A percentile compares a stretch with the other conserved stretches of the same genome.
Conservation (phyloP, 2,113 vertebrate species). For the Thinocorus orbignyianus region DNA sequence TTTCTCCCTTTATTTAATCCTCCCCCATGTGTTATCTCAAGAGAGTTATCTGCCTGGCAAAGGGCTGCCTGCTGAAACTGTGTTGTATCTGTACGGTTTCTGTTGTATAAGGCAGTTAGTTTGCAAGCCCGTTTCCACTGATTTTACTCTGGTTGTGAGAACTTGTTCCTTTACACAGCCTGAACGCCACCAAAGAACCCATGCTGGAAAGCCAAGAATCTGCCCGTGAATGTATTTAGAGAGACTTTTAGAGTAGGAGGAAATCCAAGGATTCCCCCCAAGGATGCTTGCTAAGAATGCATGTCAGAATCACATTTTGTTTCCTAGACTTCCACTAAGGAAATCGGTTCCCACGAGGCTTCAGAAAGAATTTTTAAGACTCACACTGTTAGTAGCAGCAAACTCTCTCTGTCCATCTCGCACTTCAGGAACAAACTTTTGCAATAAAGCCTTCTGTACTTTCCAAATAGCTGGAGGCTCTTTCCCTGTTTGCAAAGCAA, state of each 20-base stretch:
- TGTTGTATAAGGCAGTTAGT: background rate
- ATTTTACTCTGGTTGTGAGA: background rate
- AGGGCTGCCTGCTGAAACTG: background rate
- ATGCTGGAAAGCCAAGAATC: background rate
- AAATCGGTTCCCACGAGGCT: background rate
- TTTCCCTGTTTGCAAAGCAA: conserved; percentile 86
- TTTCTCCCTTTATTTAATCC: background rate
- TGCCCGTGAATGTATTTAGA: background rate
- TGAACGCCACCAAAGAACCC: background rate
- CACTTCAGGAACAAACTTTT: conserved; percentile 97
- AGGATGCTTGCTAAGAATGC: background rate
- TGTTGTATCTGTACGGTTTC: background rate
- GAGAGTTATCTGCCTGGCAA: background rate
- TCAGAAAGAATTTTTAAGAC: conserved; percentile 58
- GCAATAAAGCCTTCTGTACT: conserved; percentile 96
- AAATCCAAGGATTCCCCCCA: background rate
- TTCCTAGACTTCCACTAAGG: background rate
- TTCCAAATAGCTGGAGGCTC: conserved; percentile 99
- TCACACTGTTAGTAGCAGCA: conserved; percentile 97
- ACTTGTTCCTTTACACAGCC: background rate
- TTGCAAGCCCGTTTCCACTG: background rate
- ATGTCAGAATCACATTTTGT: background rate
- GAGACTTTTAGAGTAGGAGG: background rate
- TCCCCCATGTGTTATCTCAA: background rate
- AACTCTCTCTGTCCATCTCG: conserved; percentile 93